Percentiles rank a stretch among this genome's conserved stretches.
Conservation (phyloP, 2,797 vertebrate species). For the Gambusia yucatana region DNA sequence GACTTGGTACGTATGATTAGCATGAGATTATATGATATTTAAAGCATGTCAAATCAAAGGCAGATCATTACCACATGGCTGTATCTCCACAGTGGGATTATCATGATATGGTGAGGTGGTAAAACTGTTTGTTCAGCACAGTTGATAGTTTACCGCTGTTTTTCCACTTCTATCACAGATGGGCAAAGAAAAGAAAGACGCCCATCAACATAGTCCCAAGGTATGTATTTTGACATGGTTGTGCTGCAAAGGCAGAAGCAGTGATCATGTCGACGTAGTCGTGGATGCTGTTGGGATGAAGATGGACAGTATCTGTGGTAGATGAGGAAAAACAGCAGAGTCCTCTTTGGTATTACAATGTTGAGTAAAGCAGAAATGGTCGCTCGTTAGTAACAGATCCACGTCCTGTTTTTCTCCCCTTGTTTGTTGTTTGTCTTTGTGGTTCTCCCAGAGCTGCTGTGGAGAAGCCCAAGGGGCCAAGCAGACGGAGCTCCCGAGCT, state of each 20-base stretch:
- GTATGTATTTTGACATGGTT: slow-evolving; percentile 85
- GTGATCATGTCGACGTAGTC: slow-evolving; percentile 70
- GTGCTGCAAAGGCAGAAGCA: slow-evolving; percentile 78
- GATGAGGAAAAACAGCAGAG: slow-evolving; percentile 86
- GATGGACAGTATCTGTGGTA: slow-evolving; percentile 85
- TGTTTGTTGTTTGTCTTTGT: slow-evolving; percentile 48
- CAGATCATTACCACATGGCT: slow-evolving; percentile 24
- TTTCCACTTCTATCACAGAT: slow-evolving; percentile 91
- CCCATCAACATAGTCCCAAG: slow-evolving; percentile 87
- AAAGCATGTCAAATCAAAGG: slow-evolving; percentile 15
- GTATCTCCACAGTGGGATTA: slow-evolving; percentile 51
- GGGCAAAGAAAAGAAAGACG: slow-evolving; percentile 90
- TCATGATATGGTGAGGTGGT: slow-evolving; percentile 61
- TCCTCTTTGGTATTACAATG: slow-evolving; percentile 71
- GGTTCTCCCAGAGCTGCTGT: slow-evolving; percentile 87
- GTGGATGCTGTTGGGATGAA: slow-evolving; percentile 75
- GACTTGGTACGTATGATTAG: slow-evolving; percentile 76
- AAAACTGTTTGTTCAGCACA: slow-evolving; percentile 76
- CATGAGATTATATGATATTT: slow-evolving; percentile 60
- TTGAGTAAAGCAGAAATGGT: slow-evolving; percentile 63
- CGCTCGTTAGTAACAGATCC: slow-evolving; percentile 45
- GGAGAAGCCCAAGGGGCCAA: slow-evolving; percentile 95
- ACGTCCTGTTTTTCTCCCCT: slow-evolving; percentile 35
- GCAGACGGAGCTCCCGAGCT: slow-evolving; percentile 92
- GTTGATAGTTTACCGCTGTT: slow-evolving; percentile 86